Conservation (phyloP, 2,888 invertebrate species). For the Stenolophus ochropezus region DNA sequence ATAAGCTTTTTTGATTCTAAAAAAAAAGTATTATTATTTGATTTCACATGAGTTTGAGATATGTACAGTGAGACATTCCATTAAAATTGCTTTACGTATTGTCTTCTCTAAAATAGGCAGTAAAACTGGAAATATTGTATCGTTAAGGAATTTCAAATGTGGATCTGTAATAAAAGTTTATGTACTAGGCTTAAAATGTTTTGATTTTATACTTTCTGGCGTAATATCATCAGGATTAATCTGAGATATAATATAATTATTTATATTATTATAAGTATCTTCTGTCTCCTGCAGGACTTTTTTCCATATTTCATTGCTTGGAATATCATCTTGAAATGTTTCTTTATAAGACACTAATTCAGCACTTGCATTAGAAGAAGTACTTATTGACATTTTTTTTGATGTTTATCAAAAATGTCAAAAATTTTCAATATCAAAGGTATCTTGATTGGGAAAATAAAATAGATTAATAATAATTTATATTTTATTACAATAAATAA, state of each 20-base stretch:
- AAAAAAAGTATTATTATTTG: background rate
- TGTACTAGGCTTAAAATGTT: too few species aligned
- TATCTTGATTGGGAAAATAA: too few species aligned
- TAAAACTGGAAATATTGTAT: constrained; percentile 66
- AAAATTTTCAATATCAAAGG: too few species aligned
- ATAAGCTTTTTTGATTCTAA: constrained; percentile 75
- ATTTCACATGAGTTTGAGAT: background rate
- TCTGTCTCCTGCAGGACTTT: constrained; percentile 59
- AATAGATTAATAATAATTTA: too few species aligned
- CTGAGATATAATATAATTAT: constrained; percentile 6
- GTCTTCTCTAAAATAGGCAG: constrained; percentile 66
- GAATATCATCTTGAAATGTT: background rate
- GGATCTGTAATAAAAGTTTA: constrained; percentile 63
- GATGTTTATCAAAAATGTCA: background rate
- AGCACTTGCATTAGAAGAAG: background rate
- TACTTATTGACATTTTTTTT: too few species aligned
- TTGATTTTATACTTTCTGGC: constrained; percentile 58
- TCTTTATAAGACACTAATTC: background rate
- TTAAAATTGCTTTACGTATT: constrained; percentile 64
- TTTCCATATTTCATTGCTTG: constrained; percentile 61
- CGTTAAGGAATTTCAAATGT: constrained; percentile 65
- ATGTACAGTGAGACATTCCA: constrained; percentile 64
- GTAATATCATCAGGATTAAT: constrained; percentile 12
- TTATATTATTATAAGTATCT: background rate
- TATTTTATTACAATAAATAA: constrained; percentile 7